Conservation (phyloP, 2,113 vertebrate species). For the Myiopsitta monachus region DNA sequence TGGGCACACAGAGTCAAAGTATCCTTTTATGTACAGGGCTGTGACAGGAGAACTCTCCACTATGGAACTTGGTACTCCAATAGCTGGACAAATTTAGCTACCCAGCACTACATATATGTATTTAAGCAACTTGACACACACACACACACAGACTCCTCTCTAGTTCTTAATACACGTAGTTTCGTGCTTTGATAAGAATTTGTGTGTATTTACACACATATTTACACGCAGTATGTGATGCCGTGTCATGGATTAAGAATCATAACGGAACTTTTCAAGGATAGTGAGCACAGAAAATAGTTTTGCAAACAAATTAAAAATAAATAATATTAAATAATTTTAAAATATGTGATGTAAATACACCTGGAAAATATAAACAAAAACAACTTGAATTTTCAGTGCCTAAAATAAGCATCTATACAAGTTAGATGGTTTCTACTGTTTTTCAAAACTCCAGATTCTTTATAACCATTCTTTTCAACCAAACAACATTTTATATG, state of each 20-base stretch:
- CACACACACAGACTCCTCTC: accelerated
- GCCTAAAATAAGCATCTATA: background rate
- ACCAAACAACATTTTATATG: background rate
- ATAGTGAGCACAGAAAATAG: background rate
- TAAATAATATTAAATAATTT: background rate
- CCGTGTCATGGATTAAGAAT: background rate
- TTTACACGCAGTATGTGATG: too few species aligned
- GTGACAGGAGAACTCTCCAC: background rate
- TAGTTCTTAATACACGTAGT: background rate
- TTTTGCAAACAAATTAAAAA: background rate
- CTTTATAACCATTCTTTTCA: background rate
- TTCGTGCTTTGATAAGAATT: background rate
- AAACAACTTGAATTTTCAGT: background rate
- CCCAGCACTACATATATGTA: accelerated
- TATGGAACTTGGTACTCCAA: background rate
- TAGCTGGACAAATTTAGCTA: background rate
- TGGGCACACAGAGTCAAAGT: accelerated
- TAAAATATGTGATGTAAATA: background rate
- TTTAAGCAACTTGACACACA: background rate
- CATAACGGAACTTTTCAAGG: background rate
- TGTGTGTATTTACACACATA: background rate
- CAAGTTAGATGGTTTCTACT: background rate
- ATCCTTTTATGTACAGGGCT: background rate
- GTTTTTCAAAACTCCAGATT: background rate
- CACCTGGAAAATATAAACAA: background rate